phyloP scores from a whole-genome alignment of 2,888 invertebrate species.

The Conistra vaccinii region DNA sequence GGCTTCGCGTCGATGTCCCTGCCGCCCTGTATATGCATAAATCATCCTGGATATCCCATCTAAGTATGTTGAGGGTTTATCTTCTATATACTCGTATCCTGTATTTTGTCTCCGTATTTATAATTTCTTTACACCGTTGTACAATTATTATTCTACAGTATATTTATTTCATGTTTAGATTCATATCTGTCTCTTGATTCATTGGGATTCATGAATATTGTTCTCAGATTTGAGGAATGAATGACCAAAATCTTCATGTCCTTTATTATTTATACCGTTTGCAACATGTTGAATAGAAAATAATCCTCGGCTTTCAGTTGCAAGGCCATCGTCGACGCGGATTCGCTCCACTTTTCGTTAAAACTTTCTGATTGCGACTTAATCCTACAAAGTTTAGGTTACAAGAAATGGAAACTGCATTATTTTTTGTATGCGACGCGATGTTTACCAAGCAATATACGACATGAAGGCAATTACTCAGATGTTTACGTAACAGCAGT shows the following conservation, averaged over 20 bases:
- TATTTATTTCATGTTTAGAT: background rate
- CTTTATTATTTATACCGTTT: slow-evolving; percentile 40
- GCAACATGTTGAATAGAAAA: slow-evolving; percentile 69
- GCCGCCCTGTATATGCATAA: no score
- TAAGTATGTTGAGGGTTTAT: background rate
- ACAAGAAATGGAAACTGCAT: slow-evolving; percentile 47
- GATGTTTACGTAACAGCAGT: slow-evolving; percentile 59
- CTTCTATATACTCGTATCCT: background rate
- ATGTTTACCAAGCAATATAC: slow-evolving; percentile 37
- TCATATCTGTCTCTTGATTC: background rate
- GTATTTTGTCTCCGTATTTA: slow-evolving; percentile 1
- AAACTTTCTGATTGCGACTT: slow-evolving; percentile 76
- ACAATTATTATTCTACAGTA: background rate
- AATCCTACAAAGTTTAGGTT: slow-evolving; percentile 53
- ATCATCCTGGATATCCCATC: background rate
- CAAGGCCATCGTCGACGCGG: slow-evolving; percentile 71
- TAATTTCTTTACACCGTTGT: background rate
- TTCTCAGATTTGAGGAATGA: background rate
- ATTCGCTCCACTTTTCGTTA: slow-evolving; percentile 78
- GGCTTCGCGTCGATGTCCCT: no score
- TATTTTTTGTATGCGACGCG: slow-evolving; percentile 30
- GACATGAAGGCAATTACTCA: slow-evolving; percentile 55
- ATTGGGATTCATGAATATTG: background rate
- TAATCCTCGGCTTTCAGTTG: slow-evolving; percentile 78
- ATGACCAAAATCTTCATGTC: background rate